These are phyloP conservation scores for Agrilus mali DNA, from an alignment of 2,888 invertebrate genomes.

Conservation along the genomic window DNA sequence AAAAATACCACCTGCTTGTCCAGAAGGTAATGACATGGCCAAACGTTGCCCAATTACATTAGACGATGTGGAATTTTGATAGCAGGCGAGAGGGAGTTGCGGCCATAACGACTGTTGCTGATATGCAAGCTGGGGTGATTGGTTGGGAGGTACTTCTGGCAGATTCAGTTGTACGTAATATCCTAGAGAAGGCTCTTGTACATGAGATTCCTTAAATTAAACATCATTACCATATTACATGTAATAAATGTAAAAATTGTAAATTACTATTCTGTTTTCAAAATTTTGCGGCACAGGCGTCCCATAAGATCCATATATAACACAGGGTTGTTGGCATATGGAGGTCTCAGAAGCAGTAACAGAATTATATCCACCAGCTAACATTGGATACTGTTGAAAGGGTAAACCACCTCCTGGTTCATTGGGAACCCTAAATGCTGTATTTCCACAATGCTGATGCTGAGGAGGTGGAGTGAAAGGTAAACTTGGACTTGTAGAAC, in stretches of 20 bases:
- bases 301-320: constrained; percentile 29
- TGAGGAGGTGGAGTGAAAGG: constrained; percentile 28
- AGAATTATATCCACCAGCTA: constrained; percentile 12
- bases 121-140: constrained; percentile 14
- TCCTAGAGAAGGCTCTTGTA: constrained; percentile 22
- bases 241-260: background rate
- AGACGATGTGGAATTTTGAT: constrained; percentile 19
- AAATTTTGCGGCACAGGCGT: constrained; percentile 26
- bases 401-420: constrained; percentile 2
- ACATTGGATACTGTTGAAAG: constrained; percentile 17
- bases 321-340: constrained; percentile 26
- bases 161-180: constrained; percentile 21
- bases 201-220: constrained; percentile 20
- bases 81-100: constrained; percentile 24
- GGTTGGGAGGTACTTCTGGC: constrained; percentile 7
- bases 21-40: constrained; percentile 10
- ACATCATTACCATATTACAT: background rate
- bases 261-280: constrained; percentile 27
- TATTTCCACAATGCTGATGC: constrained; percentile 13
- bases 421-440: constrained; percentile 13
- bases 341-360: constrained; percentile 12
- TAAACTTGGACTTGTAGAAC: constrained; percentile 31
- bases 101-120: constrained; percentile 21
- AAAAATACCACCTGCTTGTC: constrained; percentile 16
- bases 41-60: constrained; percentile 17